phyloP scores from a whole-genome alignment of 1,140 invertebrate genomes.

The Conus ventricosus region DNA sequence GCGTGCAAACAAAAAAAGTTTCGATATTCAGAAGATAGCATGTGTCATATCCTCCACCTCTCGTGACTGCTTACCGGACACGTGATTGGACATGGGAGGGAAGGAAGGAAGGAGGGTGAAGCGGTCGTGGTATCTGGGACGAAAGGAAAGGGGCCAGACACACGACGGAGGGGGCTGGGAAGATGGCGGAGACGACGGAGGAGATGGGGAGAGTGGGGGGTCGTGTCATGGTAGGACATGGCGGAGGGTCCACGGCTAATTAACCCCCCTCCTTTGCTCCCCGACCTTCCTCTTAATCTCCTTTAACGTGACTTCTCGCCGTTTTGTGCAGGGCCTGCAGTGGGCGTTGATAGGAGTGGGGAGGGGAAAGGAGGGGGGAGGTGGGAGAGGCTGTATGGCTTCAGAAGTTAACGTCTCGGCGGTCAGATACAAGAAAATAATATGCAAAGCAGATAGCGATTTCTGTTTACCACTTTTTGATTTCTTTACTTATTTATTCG shows the following conservation, averaged over 20 bases:
- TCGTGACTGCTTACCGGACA: too few species aligned
- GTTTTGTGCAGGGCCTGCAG: not conserved
- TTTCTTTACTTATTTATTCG: too few species aligned
- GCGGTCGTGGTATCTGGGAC: not conserved
- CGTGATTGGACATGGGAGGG: not conserved
- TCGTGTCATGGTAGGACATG: not conserved
- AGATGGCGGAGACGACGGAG: not conserved
- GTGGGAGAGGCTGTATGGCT: not conserved
- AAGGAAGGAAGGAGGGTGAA: not conserved
- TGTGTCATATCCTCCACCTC: too few species aligned
- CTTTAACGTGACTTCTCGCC: constrained; percentile 27
- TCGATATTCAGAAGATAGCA: too few species aligned
- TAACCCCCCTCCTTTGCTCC: not conserved
- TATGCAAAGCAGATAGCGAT: not conserved
- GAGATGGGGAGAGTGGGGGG: constrained; percentile 12
- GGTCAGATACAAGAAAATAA: not conserved
- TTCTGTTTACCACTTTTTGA: too few species aligned
- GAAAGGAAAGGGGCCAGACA: not conserved
- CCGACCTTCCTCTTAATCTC: constrained; percentile 10
- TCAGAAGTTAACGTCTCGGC: too few species aligned
- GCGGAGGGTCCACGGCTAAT: not conserved
- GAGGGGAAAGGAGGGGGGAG: not conserved
- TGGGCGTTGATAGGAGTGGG: not conserved
- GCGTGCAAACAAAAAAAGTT: too few species aligned
- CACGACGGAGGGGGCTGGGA: not conserved